phyloP scores from a whole-genome alignment of 2,888 invertebrate genomes.

The Tinea trinotella region DNA sequence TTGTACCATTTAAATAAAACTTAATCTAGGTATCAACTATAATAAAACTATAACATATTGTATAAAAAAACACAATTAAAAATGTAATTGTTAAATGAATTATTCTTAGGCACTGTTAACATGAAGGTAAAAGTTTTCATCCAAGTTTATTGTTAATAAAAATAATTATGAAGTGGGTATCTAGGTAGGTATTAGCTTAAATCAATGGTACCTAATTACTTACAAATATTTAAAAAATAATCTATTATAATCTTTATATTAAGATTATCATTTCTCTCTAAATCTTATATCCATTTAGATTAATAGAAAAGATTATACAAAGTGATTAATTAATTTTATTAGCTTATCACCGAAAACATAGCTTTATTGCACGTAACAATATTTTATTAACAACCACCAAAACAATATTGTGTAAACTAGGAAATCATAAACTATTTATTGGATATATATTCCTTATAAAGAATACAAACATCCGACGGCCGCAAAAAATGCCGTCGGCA shows the following conservation, averaged over 20 bases:
- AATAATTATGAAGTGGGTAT: too few species aligned
- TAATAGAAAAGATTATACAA: not conserved
- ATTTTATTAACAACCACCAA: not conserved
- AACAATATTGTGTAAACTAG: not conserved
- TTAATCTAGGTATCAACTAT: too few species aligned
- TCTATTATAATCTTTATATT: not conserved
- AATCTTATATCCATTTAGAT: not conserved
- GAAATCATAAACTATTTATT: not conserved
- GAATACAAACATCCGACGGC: not conserved
- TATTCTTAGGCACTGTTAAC: too few species aligned
- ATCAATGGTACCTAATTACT: too few species aligned
- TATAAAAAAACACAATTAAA: too few species aligned
- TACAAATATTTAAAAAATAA: too few species aligned
- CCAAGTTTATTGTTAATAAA: too few species aligned
- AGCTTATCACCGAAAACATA: not conserved
- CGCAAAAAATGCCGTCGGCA: not conserved
- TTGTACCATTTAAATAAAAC: too few species aligned
- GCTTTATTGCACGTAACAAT: not conserved
- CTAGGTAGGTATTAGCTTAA: too few species aligned
- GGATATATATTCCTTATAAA: not conserved
- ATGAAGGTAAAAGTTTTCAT: too few species aligned
- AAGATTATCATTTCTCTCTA: not conserved
- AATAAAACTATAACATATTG: too few species aligned
- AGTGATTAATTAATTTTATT: not conserved
- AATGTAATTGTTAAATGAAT: too few species aligned